A percentile compares a stretch with the other conserved stretches of the same genome.
Evolutionary conservation across 2,113 vertebrate species (phyloP).

Genomic region (Paramisgurnus dabryanus): DNA sequence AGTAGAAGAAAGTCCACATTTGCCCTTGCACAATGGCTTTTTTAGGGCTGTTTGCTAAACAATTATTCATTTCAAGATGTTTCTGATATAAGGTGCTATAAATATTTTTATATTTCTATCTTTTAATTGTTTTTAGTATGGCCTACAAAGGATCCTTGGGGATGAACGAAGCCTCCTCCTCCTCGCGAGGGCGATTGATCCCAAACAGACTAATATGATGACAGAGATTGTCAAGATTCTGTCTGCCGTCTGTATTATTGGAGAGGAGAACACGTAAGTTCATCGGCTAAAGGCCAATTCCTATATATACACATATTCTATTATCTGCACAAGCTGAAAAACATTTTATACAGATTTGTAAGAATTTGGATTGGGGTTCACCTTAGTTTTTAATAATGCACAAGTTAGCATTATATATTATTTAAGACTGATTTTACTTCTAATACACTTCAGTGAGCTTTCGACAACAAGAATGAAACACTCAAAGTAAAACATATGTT

Average conservation of each 20-base stretch:
- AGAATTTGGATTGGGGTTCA: background rate
- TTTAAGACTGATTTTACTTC: background rate
- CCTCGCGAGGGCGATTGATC: conserved; percentile 90
- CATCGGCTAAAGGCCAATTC: background rate
- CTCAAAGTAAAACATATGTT: conserved; percentile 18
- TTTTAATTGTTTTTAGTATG: conserved; percentile 77
- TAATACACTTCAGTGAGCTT: background rate
- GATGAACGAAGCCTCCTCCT: conserved; percentile 90
- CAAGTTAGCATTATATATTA: background rate
- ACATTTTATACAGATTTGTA: background rate
- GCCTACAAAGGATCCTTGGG: conserved; percentile 90
- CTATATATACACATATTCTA: too few species aligned
- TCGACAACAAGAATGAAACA: background rate
- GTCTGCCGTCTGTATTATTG: conserved; percentile 93
- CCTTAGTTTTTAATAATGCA: background rate
- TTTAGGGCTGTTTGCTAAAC: too few species aligned
- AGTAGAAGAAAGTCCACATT: conserved; percentile 66
- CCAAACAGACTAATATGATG: conserved; percentile 95
- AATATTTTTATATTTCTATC: background rate
- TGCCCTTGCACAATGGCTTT: too few species aligned
- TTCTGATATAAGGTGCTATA: conserved; percentile 35
- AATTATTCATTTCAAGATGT: too few species aligned
- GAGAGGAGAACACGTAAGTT: conserved; percentile 93
- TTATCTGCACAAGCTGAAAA: too few species aligned
- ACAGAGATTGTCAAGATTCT: conserved; percentile 97